Evolutionary conservation across 2,888 invertebrate genomes (phyloP).

Genomic region (Dicyrtoma fusca): DNA sequence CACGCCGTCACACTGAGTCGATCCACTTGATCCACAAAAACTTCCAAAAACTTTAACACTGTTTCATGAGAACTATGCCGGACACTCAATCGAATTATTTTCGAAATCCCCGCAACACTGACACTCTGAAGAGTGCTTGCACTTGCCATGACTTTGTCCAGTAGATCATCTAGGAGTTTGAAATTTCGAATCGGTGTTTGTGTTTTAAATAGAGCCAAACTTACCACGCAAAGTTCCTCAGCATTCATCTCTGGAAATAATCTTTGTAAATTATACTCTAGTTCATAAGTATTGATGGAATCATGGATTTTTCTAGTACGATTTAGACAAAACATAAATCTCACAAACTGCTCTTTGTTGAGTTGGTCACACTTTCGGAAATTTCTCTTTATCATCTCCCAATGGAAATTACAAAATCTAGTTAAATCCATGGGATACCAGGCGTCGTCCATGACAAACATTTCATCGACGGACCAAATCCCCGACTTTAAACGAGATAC

Average conservation of each 20-base stretch:
- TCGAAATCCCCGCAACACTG: conserved; percentile 66
- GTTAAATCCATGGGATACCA: conserved; percentile 68
- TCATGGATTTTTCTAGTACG: conserved; percentile 63
- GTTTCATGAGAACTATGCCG: conserved; percentile 57
- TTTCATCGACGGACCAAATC: conserved; percentile 59
- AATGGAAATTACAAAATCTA: conserved; percentile 65
- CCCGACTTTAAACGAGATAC: conserved; percentile 58
- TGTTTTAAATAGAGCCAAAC: conserved; percentile 79
- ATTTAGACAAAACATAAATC: conserved; percentile 71
- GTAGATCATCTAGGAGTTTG: conserved; percentile 63
- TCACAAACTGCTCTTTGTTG: conserved; percentile 68
- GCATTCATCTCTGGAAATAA: conserved; percentile 65
- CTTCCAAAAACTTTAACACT: conserved; percentile 64
- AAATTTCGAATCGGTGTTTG: conserved; percentile 67
- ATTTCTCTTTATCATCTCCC: conserved; percentile 64
- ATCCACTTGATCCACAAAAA: conserved; percentile 64
- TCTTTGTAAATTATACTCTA: conserved; percentile 66
- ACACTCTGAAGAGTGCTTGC: conserved; percentile 67
- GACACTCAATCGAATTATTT: conserved; percentile 40
- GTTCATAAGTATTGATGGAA: conserved; percentile 68
- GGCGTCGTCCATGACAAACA: conserved; percentile 67
- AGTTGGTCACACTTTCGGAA: conserved; percentile 66
- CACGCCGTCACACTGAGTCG: conserved; percentile 68
- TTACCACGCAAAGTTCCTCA: conserved; percentile 72
- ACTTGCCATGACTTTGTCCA: conserved; percentile 64